Percentiles rank a stretch among this genome's conserved stretches.
phyloP scores from a whole-genome alignment of 2,888 invertebrate genomes.

The Zhengitettix transpicula region DNA sequence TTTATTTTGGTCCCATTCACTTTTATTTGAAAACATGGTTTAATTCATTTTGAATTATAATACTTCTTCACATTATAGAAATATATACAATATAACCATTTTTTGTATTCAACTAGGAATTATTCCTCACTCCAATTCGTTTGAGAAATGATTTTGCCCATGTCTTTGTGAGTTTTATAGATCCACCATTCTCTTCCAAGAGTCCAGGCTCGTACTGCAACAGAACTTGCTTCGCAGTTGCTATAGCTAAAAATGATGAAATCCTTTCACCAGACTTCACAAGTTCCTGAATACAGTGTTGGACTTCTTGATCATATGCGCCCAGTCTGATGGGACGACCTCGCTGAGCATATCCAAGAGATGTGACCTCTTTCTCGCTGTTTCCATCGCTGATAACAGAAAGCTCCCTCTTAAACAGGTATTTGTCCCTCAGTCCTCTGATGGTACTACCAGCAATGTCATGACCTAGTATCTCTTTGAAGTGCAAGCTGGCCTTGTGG shows the following conservation, averaged over 20 bases:
- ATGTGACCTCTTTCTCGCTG: slow-evolving; percentile 13
- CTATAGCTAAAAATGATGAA: slow-evolving; percentile 21
- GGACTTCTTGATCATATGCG: slow-evolving; percentile 18
- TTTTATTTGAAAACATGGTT: too few relatives aligned
- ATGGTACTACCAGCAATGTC: slow-evolving; percentile 19
- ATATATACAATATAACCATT: too few relatives aligned
- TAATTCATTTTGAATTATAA: too few relatives aligned
- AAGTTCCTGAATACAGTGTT: slow-evolving; percentile 18
- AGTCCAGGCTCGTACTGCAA: slow-evolving; percentile 22
- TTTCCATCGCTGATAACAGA: background rate
- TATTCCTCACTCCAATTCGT: slow-evolving; percentile 14
- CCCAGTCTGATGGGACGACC: slow-evolving; percentile 19
- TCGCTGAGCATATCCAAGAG: slow-evolving; percentile 17
- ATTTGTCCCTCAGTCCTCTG: slow-evolving; percentile 18
- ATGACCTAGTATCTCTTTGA: slow-evolving; percentile 15
- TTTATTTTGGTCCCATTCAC: too few relatives aligned
- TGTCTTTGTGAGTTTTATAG: slow-evolving; percentile 23
- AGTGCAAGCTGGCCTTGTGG: slow-evolving; percentile 16
- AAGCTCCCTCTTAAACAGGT: slow-evolving; percentile 12
- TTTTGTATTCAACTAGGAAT: too few relatives aligned
- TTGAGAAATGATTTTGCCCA: slow-evolving; percentile 24
- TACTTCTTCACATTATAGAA: too few relatives aligned
- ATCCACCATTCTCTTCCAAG: slow-evolving; percentile 25
- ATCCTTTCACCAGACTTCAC: slow-evolving; percentile 18
- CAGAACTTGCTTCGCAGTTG: slow-evolving; percentile 23